phyloP scores from a whole-genome alignment of 2,113 vertebrate genomes.

The Bujurquina vittata region DNA sequence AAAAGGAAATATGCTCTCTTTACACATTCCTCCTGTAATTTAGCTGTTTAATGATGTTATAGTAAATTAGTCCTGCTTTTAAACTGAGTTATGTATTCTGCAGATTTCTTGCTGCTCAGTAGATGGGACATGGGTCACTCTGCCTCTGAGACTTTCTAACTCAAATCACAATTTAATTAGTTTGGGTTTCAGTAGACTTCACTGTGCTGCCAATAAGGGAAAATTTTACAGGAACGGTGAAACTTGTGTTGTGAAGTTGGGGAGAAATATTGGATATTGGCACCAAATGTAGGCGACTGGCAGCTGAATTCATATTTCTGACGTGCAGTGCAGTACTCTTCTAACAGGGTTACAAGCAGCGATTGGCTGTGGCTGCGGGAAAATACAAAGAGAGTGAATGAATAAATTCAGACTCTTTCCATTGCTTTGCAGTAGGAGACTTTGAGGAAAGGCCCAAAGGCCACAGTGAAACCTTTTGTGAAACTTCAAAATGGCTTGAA shows the following conservation, averaged over 20 bases:
- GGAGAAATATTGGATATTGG: conserved; percentile 27
- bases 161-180: conserved; percentile 56
- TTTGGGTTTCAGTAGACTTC: conserved; percentile 18
- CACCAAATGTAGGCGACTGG: conserved; percentile 14
- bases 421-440: neutral
- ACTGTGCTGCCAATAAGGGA: conserved; percentile 15
- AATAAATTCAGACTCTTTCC: conserved; percentile 36
- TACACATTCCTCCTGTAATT: conserved; percentile 1
- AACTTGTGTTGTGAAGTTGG: conserved; percentile 29
- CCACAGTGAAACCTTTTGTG: conserved; percentile 22
- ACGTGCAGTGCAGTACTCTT: conserved; percentile 18
- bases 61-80: conserved; percentile 32
- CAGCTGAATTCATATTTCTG: conserved; percentile 34
- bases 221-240: neutral
- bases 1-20: conserved; percentile 3
- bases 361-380: conserved; percentile 30
- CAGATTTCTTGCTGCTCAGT: conserved; percentile 6
- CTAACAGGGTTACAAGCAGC: conserved; percentile 16
- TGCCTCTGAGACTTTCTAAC: conserved; percentile 17
- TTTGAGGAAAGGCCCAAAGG: neutral
- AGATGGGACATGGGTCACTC: conserved; percentile 17
- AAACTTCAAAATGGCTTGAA: conserved; percentile 9
- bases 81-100: conserved; percentile 22
- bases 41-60: conserved; percentile 5
- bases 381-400: conserved; percentile 23